These are phyloP conservation scores for Pontoporia blainvillei DNA, from an alignment of 2,113 vertebrate species.

Conservation along the genomic window DNA sequence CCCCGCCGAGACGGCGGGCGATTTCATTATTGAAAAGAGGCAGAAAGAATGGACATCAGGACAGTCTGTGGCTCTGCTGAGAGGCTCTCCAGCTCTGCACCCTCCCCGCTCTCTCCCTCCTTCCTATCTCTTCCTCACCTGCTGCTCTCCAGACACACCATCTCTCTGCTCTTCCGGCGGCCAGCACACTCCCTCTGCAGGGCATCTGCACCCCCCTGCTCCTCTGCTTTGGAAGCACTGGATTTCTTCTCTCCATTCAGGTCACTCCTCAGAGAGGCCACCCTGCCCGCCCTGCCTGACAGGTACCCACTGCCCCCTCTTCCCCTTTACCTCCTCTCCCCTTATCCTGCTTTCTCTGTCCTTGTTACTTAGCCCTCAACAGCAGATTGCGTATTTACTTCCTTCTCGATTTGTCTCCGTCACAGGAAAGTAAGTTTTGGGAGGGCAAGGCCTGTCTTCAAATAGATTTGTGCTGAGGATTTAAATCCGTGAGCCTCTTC, in stretches of 20 bases:
- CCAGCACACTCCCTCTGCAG: accelerated
- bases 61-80: not conserved
- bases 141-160: not conserved
- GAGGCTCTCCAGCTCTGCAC: accelerated
- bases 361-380: not conserved
- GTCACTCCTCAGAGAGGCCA: not conserved
- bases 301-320: too few relatives aligned
- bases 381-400: accelerated
- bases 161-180: not conserved
- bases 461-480: not conserved
- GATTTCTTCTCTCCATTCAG: not conserved
- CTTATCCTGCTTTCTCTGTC: not conserved
- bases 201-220: too few relatives aligned
- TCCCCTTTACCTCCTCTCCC: not conserved
- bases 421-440: not conserved
- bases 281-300: not conserved
- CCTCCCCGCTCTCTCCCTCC: accelerated
- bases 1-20: accelerated
- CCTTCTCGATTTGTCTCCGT: not conserved
- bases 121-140: not conserved
- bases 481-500: not conserved
- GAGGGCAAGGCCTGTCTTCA: not conserved
- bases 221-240: not conserved
- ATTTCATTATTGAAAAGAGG: not conserved
- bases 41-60: not conserved